Evolutionary conservation across 2,113 vertebrate genomes (phyloP).

Genomic region (Vimba vimba): DNA sequence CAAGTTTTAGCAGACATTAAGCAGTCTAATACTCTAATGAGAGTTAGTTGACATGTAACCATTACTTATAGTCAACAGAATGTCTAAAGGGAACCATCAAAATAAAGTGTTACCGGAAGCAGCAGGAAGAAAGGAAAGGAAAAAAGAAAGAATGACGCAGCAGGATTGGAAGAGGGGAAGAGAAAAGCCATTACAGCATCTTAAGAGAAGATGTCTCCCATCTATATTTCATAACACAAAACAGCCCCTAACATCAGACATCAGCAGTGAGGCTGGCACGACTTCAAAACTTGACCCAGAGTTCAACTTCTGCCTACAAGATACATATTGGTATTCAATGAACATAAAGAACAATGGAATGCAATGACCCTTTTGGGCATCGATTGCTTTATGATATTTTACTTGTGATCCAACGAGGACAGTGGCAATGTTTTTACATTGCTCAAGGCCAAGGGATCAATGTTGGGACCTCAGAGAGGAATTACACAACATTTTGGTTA

Average conservation of each 20-base stretch:
- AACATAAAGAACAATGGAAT: constrained; percentile 4
- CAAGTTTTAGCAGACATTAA: no score
- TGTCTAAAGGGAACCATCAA: no score
- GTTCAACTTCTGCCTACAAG: not conserved
- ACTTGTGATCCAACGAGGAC: not conserved
- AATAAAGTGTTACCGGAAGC: not conserved
- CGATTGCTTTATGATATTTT: not conserved
- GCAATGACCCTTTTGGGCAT: not conserved
- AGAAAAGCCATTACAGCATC: constrained; percentile 29
- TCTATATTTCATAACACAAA: constrained; percentile 39
- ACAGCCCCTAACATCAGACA: not conserved
- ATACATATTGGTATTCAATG: not conserved
- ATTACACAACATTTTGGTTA: not conserved
- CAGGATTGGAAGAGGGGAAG: not conserved
- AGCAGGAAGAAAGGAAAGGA: not conserved
- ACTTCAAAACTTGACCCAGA: constrained; percentile 23
- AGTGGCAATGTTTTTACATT: not conserved
- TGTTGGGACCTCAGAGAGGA: not conserved
- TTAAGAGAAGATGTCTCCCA: constrained; percentile 9
- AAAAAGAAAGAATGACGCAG: constrained; percentile 38
- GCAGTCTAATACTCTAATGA: no score
- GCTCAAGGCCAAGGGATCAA: not conserved
- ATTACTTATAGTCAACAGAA: no score
- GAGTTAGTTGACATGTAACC: no score
- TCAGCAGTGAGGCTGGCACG: constrained; percentile 5